Evolutionary conservation across 2,888 invertebrate species (phyloP).

Genomic region (Andrena praecox): DNA sequence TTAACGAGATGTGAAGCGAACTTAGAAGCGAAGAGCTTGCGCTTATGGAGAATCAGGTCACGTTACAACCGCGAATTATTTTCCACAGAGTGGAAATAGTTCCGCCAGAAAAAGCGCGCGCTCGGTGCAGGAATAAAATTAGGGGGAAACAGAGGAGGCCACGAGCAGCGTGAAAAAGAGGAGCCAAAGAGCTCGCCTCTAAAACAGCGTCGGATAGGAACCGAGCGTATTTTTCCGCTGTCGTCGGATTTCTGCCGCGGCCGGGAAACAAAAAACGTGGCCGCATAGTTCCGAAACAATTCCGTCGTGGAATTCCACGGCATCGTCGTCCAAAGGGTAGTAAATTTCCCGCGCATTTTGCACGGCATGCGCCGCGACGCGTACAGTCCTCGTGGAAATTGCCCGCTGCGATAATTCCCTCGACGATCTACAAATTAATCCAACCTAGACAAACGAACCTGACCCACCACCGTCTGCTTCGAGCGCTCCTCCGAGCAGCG

Average conservation of each 20-base stretch:
- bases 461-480: background rate
- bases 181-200: slow-evolving; percentile 35
- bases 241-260: slow-evolving; percentile 60
- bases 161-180: background rate
- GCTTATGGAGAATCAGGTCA: background rate
- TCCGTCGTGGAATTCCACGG: slow-evolving; percentile 68
- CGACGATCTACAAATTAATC: slow-evolving; percentile 20
- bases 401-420: background rate
- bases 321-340: slow-evolving; percentile 65
- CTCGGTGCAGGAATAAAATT: background rate
- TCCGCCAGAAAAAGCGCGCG: background rate
- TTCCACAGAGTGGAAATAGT: background rate
- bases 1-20: slow-evolving; percentile 48
- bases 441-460: background rate
- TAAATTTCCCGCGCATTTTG: slow-evolving; percentile 73
- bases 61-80: background rate
- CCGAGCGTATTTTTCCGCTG: slow-evolving; percentile 61
- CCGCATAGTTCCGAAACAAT: slow-evolving; percentile 77
- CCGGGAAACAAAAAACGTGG: slow-evolving; percentile 61
- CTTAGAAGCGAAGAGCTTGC: background rate
- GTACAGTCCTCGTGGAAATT: slow-evolving; percentile 40
- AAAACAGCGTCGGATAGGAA: slow-evolving; percentile 50
- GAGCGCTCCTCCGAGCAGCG: background rate
- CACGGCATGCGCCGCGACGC: slow-evolving; percentile 27
- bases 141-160: background rate